phyloP scores from a whole-genome alignment of 2,797 vertebrate species.

The Periparus ater region DNA sequence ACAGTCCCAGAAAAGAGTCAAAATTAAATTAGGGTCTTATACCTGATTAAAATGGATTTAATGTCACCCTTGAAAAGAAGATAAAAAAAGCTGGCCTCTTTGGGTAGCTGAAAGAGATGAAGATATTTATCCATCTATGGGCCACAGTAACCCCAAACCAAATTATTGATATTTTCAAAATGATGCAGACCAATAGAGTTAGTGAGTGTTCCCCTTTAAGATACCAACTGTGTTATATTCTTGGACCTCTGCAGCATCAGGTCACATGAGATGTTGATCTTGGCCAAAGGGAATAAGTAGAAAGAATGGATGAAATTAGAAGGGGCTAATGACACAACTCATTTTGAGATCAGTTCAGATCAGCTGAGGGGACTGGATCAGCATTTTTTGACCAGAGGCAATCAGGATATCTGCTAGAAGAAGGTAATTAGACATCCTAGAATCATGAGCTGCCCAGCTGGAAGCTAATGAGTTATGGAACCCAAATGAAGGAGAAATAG shows the following conservation, averaged over 20 bases:
- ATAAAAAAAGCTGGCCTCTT: neutral
- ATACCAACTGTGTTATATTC: neutral
- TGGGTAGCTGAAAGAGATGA: neutral
- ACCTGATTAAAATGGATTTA: slow-evolving; percentile 50
- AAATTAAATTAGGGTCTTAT: slow-evolving; percentile 41
- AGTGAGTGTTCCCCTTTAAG: neutral
- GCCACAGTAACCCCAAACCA: neutral
- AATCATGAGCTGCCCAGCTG: slow-evolving; percentile 62
- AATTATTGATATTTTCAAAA: neutral
- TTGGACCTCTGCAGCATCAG: neutral
- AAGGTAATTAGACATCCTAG: slow-evolving; percentile 67
- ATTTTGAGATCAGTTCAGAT: slow-evolving; percentile 53
- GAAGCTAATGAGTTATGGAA: slow-evolving; percentile 70
- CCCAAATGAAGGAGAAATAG: slow-evolving; percentile 50
- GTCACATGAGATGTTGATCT: neutral
- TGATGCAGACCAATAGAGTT: neutral
- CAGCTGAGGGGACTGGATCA: slow-evolving; percentile 46
- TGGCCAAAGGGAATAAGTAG: neutral
- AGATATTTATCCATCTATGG: neutral
- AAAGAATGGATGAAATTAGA: slow-evolving; percentile 43
- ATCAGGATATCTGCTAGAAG: slow-evolving; percentile 46
- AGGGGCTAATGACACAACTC: slow-evolving; percentile 27
- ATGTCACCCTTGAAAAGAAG: neutral
- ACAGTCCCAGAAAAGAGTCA: slow-evolving; percentile 20
- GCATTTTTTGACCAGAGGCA: slow-evolving; percentile 57